These are phyloP conservation scores for Galerucella calmariensis DNA, from an alignment of 2,888 invertebrate genomes.

Conservation along the genomic window DNA sequence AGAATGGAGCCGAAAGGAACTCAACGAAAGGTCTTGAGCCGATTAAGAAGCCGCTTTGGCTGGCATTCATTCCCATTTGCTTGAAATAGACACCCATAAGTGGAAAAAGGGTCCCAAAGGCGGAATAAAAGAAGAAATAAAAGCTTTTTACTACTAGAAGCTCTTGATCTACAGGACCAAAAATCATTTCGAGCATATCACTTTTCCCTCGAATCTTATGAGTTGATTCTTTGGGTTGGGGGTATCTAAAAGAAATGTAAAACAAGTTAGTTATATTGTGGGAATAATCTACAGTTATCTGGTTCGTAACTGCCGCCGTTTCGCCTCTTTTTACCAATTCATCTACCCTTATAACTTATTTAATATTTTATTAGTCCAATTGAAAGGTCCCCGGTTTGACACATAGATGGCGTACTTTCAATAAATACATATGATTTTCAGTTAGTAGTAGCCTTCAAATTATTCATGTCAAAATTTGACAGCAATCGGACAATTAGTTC, in stretches of 20 bases:
- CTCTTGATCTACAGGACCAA: slow-evolving; percentile 88
- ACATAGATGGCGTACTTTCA: no score
- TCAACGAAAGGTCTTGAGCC: slow-evolving; percentile 97
- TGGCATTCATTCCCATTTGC: slow-evolving; percentile 96
- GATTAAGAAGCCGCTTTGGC: slow-evolving; percentile 92
- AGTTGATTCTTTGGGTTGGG: slow-evolving; percentile 87
- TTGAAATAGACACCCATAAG: slow-evolving; percentile 99
- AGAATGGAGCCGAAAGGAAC: slow-evolving; percentile 96
- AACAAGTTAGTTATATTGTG: no score
- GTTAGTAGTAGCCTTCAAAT: no score
- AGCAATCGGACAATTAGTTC: no score
- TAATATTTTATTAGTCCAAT: no score
- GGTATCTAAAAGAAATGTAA: slow-evolving; percentile 70
- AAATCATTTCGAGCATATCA: slow-evolving; percentile 84
- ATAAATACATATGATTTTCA: no score
- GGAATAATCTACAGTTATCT: no score
- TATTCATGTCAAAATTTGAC: no score
- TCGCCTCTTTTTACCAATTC: no score
- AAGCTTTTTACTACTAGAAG: slow-evolving; percentile 95
- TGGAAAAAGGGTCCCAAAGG: slow-evolving; percentile 97
- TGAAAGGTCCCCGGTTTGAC: no score
- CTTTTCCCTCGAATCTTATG: slow-evolving; percentile 89
- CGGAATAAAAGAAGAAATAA: slow-evolving; percentile 99
- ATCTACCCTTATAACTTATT: no score
- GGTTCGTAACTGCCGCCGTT: no score